Evolutionary conservation across 2,113 vertebrate genomes (phyloP).

Genomic region (Entelurus aequoreus): DNA sequence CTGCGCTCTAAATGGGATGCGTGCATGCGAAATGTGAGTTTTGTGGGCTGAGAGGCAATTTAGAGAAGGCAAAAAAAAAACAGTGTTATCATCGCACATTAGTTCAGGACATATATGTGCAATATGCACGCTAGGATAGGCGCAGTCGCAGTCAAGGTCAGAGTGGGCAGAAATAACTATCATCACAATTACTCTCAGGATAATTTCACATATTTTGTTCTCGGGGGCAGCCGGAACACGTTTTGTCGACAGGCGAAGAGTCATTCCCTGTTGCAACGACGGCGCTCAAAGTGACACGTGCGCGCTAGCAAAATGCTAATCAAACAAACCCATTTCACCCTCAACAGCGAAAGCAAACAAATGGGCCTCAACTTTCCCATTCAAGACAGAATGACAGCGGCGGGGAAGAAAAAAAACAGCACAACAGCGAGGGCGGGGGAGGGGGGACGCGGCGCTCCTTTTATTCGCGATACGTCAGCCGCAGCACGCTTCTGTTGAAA

Average conservation of each 20-base stretch:
- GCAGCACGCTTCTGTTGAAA: conserved; percentile 62
- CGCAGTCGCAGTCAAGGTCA: conserved; percentile 41
- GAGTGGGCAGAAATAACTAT: conserved; percentile 46
- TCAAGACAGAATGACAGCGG: conserved; percentile 69
- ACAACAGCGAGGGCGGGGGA: no score
- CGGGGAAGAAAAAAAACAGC: conserved; percentile 10
- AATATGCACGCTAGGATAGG: conserved; percentile 16
- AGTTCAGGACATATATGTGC: conserved; percentile 28
- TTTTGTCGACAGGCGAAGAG: conserved; percentile 7
- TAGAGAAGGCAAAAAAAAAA: conserved; percentile 56
- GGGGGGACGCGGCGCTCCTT: conserved; percentile 24
- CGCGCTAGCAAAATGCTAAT: conserved; percentile 60
- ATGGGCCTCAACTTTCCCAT: conserved; percentile 59
- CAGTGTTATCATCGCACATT: conserved; percentile 59
- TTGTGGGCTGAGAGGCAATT: conserved; percentile 60
- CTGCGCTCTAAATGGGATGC: conserved; percentile 40
- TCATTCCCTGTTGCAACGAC: conserved; percentile 38
- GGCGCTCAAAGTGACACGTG: conserved; percentile 38
- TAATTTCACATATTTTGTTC: conserved; percentile 29
- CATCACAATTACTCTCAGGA: conserved; percentile 47
- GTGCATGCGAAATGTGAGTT: conserved; percentile 51
- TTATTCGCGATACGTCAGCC: conserved; percentile 60
- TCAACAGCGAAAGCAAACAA: conserved; percentile 64
- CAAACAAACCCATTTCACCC: conserved; percentile 63
- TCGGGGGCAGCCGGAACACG: conserved; percentile 5